Base-by-base conservation (phyloP, 1,140 invertebrate species). In the Sitobion miscanthi region DNA sequence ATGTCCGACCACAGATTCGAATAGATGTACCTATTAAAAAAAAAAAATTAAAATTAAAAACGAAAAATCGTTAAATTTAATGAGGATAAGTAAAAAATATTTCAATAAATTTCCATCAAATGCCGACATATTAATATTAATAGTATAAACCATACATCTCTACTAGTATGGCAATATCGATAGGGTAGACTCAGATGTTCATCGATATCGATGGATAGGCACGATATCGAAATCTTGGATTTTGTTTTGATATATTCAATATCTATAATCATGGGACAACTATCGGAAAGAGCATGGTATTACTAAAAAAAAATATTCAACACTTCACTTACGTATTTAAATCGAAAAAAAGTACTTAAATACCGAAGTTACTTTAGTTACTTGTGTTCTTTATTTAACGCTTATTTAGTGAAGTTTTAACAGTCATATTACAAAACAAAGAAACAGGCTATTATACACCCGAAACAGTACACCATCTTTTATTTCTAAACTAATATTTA, bases 1-100 rank as follows among this genome's bases (percentile, higher is more conserved):
- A 95, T 99, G 98, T 17, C 97, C 97, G 49, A 95, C 94, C 5
- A 96, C 96, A 0, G 49, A 57, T 21, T n/a, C 14, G 6, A 62
- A 57, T 45, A 9, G 54, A 57, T 62, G 42, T 17, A 62, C n/a
- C 88, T 90, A 8, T 23, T 11, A 14, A 87, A 49, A 35, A 87
- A 14, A 7, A 17, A 20, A 45, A 45, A 4, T 42, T 3, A 0
- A 42, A 42, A 42, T 42, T 42, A 4, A 42, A 42, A 42, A 42
- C 42, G n/a, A 87, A 23, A 87, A 87, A 87, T 49, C 77, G 2
- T 7, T 77, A 77, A 77, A 77, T 77, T 77, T 77, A n/a, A n/a
- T 77, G 11, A 4, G 2, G 4, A 2, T 1, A 17, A 17, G 30
- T 69, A 77, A 0, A 83, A 38, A 23, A 38, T 23, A 83, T 83